Evolutionary conservation across 2,888 invertebrate genomes (phyloP), one percentile per base, ranked within the genome.

Genomic region (Acrocyrtus sp.): DNA sequence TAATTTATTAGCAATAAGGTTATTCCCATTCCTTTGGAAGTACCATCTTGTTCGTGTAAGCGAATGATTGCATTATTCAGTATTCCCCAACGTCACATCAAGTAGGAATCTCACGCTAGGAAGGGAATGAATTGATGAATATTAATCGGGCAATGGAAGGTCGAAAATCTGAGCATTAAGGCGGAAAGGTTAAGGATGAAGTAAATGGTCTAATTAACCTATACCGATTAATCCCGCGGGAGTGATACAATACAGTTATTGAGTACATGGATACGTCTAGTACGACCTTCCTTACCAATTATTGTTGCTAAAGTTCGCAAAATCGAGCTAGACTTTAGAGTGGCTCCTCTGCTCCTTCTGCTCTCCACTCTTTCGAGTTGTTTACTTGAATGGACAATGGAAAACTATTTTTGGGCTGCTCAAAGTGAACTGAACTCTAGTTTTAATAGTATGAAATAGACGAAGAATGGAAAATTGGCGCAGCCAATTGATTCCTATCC

Each of bases 21-120:
- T 10, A 26, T 17, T 27, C 17, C 10, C 10, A n/a, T n/a, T 19
- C 41, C 2, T 21, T 10, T 24, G 24, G 12, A 29, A 58, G 47
- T 19, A 29, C 47, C 45, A 58, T 47, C 47, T 58, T 47, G 21
- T 58, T 58, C 58, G n/a, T n/a, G n/a, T n/a, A n/a, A n/a, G n/a
- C n/a, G n/a, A n/a, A n/a, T n/a, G n/a, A 19, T 47, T 17, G 29
- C 47, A 47, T 19, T n/a, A 4, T 17, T 27, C 17, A 12, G n/a
- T 19, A 12, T 27, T 3, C 12, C 4, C 29, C 3, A 4, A 27
- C 19, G 1, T 15, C 24, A 29, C 15, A 45, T 45, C 26, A 29
- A 47, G n/a, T 17, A 45, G n/a, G 15, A 43, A 58, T 27, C 6
- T 10, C 27, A 26, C 45, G 29, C n/a, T 3, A 41, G 10, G 10